Conservation (phyloP, 2,113 vertebrate species). For the Leptobrachium ailaonicum region DNA sequence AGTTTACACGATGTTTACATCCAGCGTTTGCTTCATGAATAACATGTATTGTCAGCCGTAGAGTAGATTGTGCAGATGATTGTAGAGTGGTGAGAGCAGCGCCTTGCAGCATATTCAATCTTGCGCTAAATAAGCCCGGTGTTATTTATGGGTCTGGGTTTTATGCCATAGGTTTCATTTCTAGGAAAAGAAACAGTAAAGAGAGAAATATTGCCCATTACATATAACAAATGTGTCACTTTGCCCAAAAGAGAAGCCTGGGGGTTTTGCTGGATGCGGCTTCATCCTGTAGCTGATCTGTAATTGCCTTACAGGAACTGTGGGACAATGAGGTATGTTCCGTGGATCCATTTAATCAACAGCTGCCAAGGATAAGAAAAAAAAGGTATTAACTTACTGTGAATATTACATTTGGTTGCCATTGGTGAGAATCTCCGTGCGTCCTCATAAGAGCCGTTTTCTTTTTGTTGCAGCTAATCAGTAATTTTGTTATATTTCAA, state of each 20-base stretch:
- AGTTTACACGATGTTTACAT: background rate
- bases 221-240: conserved; percentile 35
- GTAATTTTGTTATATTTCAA: too few species aligned
- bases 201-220: conserved; percentile 33
- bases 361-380: conserved; percentile 4
- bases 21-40: conserved; percentile 13
- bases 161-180: conserved; percentile 18
- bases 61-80: conserved; percentile 5
- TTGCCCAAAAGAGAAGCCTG: conserved; percentile 7
- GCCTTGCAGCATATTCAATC: conserved; percentile 22
- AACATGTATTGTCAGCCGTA: conserved; percentile 12
- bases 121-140: background rate
- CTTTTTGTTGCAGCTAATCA: too few species aligned
- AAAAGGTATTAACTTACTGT: conserved; percentile 6
- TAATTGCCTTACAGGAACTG: conserved; percentile 33
- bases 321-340: conserved; percentile 17
- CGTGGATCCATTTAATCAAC: conserved; percentile 19
- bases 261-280: conserved; percentile 16
- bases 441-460: too few species aligned
- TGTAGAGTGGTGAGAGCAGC: background rate
- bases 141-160: conserved; percentile 23
- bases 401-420: background rate
- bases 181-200: conserved; percentile 17
- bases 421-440: too few species aligned
- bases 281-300: conserved; percentile 24